Evolutionary conservation across 1,140 invertebrate species (phyloP).

Genomic region (Drosophila mayri): DNA sequence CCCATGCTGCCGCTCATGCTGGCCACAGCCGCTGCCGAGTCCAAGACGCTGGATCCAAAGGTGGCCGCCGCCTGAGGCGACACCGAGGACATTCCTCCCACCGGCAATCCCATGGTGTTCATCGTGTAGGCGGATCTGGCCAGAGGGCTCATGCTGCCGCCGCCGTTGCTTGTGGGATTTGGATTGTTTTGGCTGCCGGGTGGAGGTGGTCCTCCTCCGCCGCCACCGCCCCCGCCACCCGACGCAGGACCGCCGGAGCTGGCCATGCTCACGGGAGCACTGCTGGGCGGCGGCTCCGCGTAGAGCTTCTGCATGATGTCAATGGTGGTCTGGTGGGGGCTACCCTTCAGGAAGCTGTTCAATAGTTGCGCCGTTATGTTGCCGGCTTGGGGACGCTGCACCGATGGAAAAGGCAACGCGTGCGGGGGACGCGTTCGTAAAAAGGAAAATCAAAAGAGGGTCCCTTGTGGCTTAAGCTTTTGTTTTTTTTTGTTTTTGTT

Average conservation of each 20-base stretch:
- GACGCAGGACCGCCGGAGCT: slow-evolving; percentile 66
- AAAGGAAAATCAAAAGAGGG: slow-evolving; percentile 43
- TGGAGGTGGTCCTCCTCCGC: slow-evolving; percentile 49
- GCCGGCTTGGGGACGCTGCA: slow-evolving; percentile 71
- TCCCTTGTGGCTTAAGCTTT: slow-evolving; percentile 2
- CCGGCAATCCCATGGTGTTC: slow-evolving; percentile 92
- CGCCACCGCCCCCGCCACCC: slow-evolving; percentile 53
- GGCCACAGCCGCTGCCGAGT: slow-evolving; percentile 87
- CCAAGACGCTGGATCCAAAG: slow-evolving; percentile 88
- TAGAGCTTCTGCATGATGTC: slow-evolving; percentile 86
- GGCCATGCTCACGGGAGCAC: slow-evolving; percentile 80
- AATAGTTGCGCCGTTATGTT: slow-evolving; percentile 85
- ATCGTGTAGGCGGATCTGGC: slow-evolving; percentile 90
- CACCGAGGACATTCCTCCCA: slow-evolving; percentile 88
- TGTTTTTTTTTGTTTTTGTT: slow-evolving; percentile 4
- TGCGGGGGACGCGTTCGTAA: slow-evolving; percentile 36
- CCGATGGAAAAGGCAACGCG: slow-evolving; percentile 57
- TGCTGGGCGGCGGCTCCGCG: slow-evolving; percentile 85
- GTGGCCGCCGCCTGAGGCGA: slow-evolving; percentile 88
- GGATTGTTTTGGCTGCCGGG: slow-evolving; percentile 57
- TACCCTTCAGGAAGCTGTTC: slow-evolving; percentile 83
- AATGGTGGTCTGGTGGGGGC: slow-evolving; percentile 84
- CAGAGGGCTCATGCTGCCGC: slow-evolving; percentile 87
- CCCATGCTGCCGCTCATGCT: slow-evolving; percentile 87
- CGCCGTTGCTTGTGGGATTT: slow-evolving; percentile 73